Evolutionary conservation across 2,797 vertebrate genomes (phyloP).

Genomic region (Galagoides demidoff): DNA sequence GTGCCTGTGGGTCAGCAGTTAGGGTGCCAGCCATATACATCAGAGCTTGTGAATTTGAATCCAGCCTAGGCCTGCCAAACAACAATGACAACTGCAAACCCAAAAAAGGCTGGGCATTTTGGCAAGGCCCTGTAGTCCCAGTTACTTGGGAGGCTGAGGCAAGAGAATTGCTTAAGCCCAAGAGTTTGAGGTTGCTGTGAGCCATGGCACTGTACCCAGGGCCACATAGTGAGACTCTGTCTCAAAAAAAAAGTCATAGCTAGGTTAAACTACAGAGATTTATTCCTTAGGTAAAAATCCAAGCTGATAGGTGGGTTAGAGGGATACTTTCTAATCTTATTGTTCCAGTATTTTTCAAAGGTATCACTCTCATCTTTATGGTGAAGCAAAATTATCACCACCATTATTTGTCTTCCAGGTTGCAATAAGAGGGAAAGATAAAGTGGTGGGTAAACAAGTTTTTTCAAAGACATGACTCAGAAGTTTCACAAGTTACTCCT

Average conservation of each 20-base stretch:
- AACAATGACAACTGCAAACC: no score
- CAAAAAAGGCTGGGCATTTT: no score
- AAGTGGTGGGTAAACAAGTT: not conserved
- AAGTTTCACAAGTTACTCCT: not conserved
- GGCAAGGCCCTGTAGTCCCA: no score
- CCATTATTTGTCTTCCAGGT: not conserved
- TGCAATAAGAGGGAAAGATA: not conserved
- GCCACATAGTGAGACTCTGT: no score
- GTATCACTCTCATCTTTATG: not conserved
- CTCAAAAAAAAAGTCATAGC: not conserved
- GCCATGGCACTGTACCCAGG: no score
- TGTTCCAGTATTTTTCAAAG: not conserved
- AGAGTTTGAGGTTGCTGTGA: no score
- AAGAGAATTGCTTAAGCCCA: no score
- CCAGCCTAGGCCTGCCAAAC: no score
- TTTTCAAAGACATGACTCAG: slow-evolving; percentile 13
- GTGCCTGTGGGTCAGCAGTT: no score
- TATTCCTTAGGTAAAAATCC: slow-evolving; percentile 4
- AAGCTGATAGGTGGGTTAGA: not conserved
- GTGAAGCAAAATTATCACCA: not conserved
- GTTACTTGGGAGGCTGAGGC: no score
- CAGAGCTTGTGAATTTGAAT: no score
- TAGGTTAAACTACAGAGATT: slow-evolving; percentile 13
- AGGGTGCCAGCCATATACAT: no score
- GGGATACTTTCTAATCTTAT: slow-evolving; percentile 17